Percentiles rank a stretch among this genome's conserved stretches.
phyloP scores from a whole-genome alignment of 2,113 vertebrate genomes.

The Lepus europaeus region DNA sequence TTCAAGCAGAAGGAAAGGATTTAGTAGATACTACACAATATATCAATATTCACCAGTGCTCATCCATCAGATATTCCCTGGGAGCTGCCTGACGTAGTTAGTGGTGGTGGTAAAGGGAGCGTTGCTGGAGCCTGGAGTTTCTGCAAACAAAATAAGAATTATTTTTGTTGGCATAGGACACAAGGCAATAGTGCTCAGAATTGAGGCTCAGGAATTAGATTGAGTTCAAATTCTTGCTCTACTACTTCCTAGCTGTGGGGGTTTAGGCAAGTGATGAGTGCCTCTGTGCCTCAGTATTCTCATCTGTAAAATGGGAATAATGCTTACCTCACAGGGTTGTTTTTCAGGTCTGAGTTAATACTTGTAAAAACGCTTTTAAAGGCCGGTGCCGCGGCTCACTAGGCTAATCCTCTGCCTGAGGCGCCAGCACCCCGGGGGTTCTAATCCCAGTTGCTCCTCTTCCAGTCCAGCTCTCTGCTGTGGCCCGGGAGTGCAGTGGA shows the following conservation, averaged over 20 bases:
- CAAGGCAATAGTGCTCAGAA: neutral
- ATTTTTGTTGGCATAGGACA: neutral
- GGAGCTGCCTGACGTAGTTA: neutral
- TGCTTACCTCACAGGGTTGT: neutral
- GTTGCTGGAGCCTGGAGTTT: slow-evolving; percentile 17
- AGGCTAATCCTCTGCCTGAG: no score
- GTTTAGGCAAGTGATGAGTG: neutral
- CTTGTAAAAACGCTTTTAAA: neutral
- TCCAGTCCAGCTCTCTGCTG: no score
- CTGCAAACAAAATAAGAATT: neutral
- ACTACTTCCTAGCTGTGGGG: neutral
- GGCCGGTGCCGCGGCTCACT: no score
- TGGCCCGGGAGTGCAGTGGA: no score
- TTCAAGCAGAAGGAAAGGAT: neutral
- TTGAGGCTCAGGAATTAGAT: neutral
- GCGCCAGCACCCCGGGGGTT: no score
- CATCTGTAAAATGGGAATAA: slow-evolving; percentile 1
- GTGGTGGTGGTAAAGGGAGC: no score
- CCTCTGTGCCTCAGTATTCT: neutral
- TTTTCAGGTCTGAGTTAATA: neutral
- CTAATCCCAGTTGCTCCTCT: no score
- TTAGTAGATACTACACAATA: neutral
- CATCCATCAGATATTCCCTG: neutral
- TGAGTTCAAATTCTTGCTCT: neutral
- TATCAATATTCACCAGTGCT: neutral